Base-by-base conservation (phyloP, 1,140 invertebrate species). In the Calliphora vicina region DNA sequence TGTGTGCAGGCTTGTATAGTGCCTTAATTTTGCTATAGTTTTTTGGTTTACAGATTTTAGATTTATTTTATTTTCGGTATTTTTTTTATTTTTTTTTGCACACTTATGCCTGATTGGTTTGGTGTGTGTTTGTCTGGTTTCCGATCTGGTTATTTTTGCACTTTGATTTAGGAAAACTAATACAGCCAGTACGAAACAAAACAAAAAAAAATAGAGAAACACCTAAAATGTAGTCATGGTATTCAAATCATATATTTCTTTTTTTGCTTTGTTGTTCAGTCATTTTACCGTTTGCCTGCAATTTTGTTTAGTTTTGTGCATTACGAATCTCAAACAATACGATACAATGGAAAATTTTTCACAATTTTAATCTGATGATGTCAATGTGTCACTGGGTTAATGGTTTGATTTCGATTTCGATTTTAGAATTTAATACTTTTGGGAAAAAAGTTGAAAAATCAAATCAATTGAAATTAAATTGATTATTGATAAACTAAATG, bases 381-480 rank as follows among this genome's bases (percentile, higher is more conserved):
- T 83, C 83, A 83, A 83, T 83, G 78, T 83, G 83, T 81, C 83
- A 83, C 29, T 83, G 80, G 83, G 83, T 83, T 83, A 83, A 83
- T 83, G 83, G 50, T 83, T 50, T 45, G 78, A 25, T 82, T 72
- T 29, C 9, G 10, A 20, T 43, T 72, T n/a, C n/a, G n/a, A n/a
- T n/a, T 25, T 25, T 72, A 82, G 8, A 72, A 73, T 27, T 26
- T 25, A 67, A 43, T 43, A 42, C 67, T 72, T 82, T 82, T 42
- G n/a, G 13, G 71, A 35, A 61, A 20, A 15, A n/a, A 81, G 13
- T 10, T 26, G 5, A 15, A 17, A n/a, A 57, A 57, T 57, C 45
- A 57, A 57, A 57, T 57, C 50, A 15, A 76, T 35, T 35, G 73
- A 76, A 76, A 76, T 35, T 35, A 20, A 76, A 76, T 76, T 76